Evolutionary conservation across 1,140 invertebrate genomes (phyloP).

Genomic region (Drosophila littoralis): DNA sequence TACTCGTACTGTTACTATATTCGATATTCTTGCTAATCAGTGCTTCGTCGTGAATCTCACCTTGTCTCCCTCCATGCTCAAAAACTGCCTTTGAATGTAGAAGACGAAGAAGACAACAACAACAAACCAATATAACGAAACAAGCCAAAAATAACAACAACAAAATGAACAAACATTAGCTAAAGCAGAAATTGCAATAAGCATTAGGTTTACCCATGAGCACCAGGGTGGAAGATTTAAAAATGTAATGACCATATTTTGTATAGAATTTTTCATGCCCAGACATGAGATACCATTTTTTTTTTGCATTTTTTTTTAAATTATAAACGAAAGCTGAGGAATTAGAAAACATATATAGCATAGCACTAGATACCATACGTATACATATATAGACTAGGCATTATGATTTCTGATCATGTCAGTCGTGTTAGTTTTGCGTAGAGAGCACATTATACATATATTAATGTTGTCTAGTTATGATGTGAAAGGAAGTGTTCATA

Average conservation of each 20-base stretch:
- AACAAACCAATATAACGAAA: constrained; percentile 41
- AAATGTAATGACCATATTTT: constrained; percentile 55
- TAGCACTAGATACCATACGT: constrained; percentile 14
- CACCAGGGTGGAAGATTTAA: constrained; percentile 25
- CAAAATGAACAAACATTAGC: constrained; percentile 14
- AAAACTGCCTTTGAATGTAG: constrained; percentile 77
- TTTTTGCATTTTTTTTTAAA: constrained; percentile 19
- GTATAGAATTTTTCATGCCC: constrained; percentile 61
- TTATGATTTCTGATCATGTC: constrained; percentile 23
- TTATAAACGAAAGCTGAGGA: constrained; percentile 2
- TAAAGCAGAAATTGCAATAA: constrained; percentile 17
- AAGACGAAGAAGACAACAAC: constrained; percentile 35
- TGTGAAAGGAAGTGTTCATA: constrained; percentile 2
- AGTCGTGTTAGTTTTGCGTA: constrained; percentile 18
- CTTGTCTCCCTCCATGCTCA: constrained; percentile 78
- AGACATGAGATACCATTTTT: constrained; percentile 30
- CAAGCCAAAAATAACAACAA: constrained; percentile 31
- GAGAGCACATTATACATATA: constrained; percentile 27
- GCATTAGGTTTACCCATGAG: constrained; percentile 32
- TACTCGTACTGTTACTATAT: constrained; percentile 10
- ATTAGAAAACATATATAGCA: constrained; percentile 19
- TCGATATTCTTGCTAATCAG: constrained; percentile 21
- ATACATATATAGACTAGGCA: constrained; percentile 21
- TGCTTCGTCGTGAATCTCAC: constrained; percentile 71
- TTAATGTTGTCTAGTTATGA: constrained; percentile 12